These are phyloP conservation scores for Anoplolepis gracilipes DNA, from an alignment of 1,140 invertebrate genomes.

Conservation along the genomic window DNA sequence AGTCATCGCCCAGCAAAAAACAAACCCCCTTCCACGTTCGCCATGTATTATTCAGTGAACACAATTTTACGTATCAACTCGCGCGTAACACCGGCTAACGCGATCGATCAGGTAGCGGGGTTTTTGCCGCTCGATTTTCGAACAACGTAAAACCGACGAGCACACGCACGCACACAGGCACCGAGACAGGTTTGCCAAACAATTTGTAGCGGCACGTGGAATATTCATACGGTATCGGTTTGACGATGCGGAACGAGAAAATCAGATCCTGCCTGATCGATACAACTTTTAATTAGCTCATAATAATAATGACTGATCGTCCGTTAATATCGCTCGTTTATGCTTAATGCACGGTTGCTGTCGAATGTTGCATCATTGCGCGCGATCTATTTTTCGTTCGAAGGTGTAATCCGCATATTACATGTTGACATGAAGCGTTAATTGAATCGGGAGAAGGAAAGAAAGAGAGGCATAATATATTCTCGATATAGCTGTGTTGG, in stretches of 20 bases:
- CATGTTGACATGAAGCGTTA: neutral
- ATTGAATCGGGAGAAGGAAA: constrained; percentile 16
- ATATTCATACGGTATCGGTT: constrained; percentile 38
- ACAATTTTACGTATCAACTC: constrained; percentile 42
- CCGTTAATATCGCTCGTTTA: constrained; percentile 21
- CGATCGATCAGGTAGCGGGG: constrained; percentile 11
- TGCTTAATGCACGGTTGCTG: constrained; percentile 26
- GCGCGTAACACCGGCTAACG: constrained; percentile 16
- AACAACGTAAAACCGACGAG: neutral
- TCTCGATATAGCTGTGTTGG: neutral
- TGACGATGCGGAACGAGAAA: constrained; percentile 12
- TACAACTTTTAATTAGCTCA: constrained; percentile 44
- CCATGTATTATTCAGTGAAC: constrained; percentile 34
- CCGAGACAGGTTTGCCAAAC: constrained; percentile 9
- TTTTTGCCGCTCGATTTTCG: constrained; percentile 39
- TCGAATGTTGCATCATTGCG: constrained; percentile 7
- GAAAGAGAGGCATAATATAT: neutral
- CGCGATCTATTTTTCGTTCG: constrained; percentile 19
- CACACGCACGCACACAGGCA: neutral
- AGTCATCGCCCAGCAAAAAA: neutral
- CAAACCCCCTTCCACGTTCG: neutral
- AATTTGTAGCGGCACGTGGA: constrained; percentile 35
- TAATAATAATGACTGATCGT: constrained; percentile 34
- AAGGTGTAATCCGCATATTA: constrained; percentile 22
- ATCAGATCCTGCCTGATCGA: constrained; percentile 10